These are phyloP conservation scores for Chaetophractus vellerosus DNA, from an alignment of 2,797 vertebrate genomes.

Conservation along the genomic window DNA sequence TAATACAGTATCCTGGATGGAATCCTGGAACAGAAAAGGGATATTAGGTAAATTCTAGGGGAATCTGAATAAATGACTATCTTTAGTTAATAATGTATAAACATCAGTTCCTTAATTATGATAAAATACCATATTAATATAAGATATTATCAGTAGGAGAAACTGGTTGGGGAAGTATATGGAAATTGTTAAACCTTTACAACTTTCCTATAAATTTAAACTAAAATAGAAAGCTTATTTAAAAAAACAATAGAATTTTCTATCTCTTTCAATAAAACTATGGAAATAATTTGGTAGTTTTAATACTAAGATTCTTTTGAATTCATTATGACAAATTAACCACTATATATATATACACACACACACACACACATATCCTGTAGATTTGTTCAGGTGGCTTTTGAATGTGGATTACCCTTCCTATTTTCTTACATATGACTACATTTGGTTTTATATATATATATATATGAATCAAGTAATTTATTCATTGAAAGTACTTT, in stretches of 20 bases:
- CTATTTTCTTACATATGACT: neutral
- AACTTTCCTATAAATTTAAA: neutral
- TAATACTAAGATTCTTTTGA: neutral
- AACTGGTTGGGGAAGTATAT: neutral
- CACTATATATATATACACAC: too few relatives aligned
- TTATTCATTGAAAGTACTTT: neutral
- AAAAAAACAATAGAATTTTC: neutral
- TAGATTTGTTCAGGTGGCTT: neutral
- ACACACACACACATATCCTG: too few relatives aligned
- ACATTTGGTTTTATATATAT: neutral
- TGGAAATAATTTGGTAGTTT: neutral
- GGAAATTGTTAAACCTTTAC: neutral
- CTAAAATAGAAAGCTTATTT: neutral
- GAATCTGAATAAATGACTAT: neutral
- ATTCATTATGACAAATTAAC: neutral
- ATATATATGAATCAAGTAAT: neutral
- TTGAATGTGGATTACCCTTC: neutral
- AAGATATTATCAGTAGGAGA: neutral
- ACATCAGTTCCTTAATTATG: neutral
- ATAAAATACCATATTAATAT: neutral
- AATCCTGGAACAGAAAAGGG: neutral
- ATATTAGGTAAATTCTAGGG: neutral
- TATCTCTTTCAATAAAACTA: constrained; percentile 14
- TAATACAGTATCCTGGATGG: neutral
- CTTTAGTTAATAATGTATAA: neutral